These are phyloP conservation scores for Suricata suricatta DNA, from an alignment of 2,113 vertebrate species.

Conservation along the genomic window DNA sequence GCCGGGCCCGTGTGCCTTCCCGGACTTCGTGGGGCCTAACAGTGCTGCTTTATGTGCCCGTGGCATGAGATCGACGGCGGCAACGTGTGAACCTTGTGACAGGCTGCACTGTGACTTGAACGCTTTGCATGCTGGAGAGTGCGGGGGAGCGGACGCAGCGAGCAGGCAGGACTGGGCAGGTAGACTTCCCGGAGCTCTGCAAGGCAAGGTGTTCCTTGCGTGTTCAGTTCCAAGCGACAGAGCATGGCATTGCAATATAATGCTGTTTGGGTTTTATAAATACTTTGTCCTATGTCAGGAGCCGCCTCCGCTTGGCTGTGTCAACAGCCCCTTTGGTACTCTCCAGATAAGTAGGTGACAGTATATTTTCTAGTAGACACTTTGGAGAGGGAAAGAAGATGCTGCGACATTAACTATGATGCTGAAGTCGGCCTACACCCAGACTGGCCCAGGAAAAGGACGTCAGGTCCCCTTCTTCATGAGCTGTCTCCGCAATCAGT, in stretches of 20 bases:
- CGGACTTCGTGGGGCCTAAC: neutral
- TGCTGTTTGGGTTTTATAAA: neutral
- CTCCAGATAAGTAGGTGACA: neutral
- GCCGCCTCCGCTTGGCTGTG: neutral
- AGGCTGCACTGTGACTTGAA: neutral
- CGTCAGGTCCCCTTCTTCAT: neutral
- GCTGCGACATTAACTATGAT: neutral
- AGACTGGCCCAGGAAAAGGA: neutral
- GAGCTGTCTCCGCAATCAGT: neutral
- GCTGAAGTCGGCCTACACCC: neutral
- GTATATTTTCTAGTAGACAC: neutral
- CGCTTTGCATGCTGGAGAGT: neutral
- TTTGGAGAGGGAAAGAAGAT: neutral
- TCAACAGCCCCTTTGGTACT: neutral
- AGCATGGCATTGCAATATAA: neutral
- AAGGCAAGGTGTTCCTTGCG: neutral
- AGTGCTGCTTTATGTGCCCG: neutral
- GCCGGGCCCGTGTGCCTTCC: neutral
- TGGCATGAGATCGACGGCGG: neutral
- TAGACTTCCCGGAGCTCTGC: neutral
- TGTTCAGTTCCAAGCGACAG: constrained; percentile 11
- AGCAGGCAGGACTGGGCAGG: neutral
- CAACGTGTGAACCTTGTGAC: neutral
- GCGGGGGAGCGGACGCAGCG: neutral
- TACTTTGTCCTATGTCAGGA: neutral